Evolutionary conservation across 2,797 vertebrate species (phyloP), one percentile per base, ranked within the genome.

Genomic region (Echeneis naucrates): DNA sequence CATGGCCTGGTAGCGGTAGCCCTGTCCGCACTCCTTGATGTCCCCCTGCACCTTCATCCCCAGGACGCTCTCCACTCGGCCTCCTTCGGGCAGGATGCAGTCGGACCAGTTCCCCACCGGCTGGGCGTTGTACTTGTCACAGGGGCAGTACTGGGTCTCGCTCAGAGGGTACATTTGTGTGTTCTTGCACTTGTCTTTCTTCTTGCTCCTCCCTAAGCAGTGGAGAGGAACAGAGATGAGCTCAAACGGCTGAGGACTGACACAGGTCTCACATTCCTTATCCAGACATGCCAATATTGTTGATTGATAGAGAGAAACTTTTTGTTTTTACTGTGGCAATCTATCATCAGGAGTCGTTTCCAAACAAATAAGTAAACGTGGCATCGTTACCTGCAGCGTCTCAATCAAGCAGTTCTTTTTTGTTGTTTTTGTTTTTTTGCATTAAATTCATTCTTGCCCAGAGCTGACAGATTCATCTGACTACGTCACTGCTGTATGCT

Each of bases 21-120:
- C 98, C 92, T 98, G 96, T 1, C 98, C 98, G 11, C 98, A 99
- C 64, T 99, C 97, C 82, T 96, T 97, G 56, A 94, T 42, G 19
- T 99, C 97, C 54, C 95, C 96, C 90, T 95, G 96, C 0, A 95
- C 94, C 82, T 95, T 97, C 93, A 95, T 86, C 19, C 95, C 97
- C 76, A 95, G 78, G 13, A 92, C 2, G 11, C 84, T 88, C 67
- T 98, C 96, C 14, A 74, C 82, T 55, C 95, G 90, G 26, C 67
- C 96, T n/a, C 71, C 96, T 73, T 98, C 97, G 0, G 97, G 96
- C 54, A 99, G 92, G 88, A 99, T 96, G 86, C 98, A 99, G 90
- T 99, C 98, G 0, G 98, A 99, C 97, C 97, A 99, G 83, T 98
- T 97, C 10, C 98, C 98, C 90, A 99, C 96, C 0, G 98, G 96